Base-by-base conservation (phyloP, 2,797 vertebrate species). In the Hirundo rustica region DNA sequence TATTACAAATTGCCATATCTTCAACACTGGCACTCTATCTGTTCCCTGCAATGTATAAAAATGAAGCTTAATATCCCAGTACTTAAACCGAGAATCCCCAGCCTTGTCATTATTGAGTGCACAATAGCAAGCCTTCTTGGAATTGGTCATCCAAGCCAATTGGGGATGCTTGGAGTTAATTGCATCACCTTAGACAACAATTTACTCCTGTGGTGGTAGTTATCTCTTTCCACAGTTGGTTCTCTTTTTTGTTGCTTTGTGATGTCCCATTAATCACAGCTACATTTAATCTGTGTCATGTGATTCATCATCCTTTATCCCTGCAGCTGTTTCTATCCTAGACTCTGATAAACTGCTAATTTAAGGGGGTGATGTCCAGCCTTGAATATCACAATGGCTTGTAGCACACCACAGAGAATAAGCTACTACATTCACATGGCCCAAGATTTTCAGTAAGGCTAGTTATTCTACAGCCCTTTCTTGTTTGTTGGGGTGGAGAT, bases 191-290 rank as follows among this genome's bases (percentile, higher is more conserved):
- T 96, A 98, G 97, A 98, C 97, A 98, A 98, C 98, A 97, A 98
- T 98, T 98, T 98, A 94, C 96, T 98, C 97, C 98, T 98, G 97
- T 98, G 97, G 97, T 96, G 92, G 92, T 96, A 97, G 97, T 98
- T 99, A 99, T 99, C 99, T 98, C 98, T 96, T 96, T 97, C 97
- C 98, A 97, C 99, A 99, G 98, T 98, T 98, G 98, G 75, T 91
- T 97, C 93, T 64, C 48, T 94, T 93, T 97, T 96, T 95, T 97
- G 96, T 96, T 97, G 98, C 97, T 95, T 93, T 98, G 97, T 97
- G 98, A 97, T 98, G 96, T 93, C 96, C 98, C 98, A 99, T 99
- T 99, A 99, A 99, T 99, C 99, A 99, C 97, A 98, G 97, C 97
- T 97, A 97, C 98, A 98, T 98, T 97, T 97, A 97, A 96, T 97